A percentile compares a stretch with the other conserved stretches of the same genome.
Conservation (phyloP, 2,888 invertebrate genomes). For the Drosophila robusta region DNA sequence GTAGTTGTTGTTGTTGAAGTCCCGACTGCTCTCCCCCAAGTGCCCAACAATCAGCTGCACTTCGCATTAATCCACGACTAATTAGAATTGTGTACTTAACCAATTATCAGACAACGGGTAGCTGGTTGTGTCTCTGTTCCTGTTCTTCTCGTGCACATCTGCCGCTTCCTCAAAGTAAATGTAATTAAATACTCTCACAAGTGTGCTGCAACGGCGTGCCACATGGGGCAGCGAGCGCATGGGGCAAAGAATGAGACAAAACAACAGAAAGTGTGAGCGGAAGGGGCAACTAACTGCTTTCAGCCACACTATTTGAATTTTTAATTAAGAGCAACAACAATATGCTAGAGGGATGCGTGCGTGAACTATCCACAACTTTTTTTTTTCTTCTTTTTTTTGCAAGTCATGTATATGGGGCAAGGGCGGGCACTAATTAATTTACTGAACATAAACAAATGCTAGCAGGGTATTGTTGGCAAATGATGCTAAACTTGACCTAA, state of each 20-base stretch:
- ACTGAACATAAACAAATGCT: conserved; percentile 32
- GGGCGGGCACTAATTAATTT: conserved; percentile 52
- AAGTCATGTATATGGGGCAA: background rate
- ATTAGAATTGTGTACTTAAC: conserved; percentile 53
- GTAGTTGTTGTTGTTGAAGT: conserved; percentile 3
- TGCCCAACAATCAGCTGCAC: conserved; percentile 41
- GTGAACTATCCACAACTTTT: conserved; percentile 10
- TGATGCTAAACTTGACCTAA: conserved; percentile 54
- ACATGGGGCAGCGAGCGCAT: conserved; percentile 15
- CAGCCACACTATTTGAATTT: conserved; percentile 54
- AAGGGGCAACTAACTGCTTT: conserved; percentile 10
- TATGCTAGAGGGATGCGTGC: conserved; percentile 2
- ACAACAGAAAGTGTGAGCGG: background rate
- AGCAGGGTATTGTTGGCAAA: conserved; percentile 27
- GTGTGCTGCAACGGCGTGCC: conserved; percentile 17
- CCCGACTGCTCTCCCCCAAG: background rate
- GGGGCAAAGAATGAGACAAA: background rate
- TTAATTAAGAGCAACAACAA: conserved; percentile 56
- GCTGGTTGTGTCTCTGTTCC: conserved; percentile 7
- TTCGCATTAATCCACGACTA: conserved; percentile 59
- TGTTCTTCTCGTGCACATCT: background rate
- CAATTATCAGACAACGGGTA: conserved; percentile 56
- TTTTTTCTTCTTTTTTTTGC: background rate
- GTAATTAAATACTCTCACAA: conserved; percentile 51
- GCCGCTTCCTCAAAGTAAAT: conserved; percentile 31